Evolutionary conservation across 2,888 invertebrate genomes (phyloP), one percentile per base, ranked within the genome.

Genomic region (Vannuccia rotundouncinata): DNA sequence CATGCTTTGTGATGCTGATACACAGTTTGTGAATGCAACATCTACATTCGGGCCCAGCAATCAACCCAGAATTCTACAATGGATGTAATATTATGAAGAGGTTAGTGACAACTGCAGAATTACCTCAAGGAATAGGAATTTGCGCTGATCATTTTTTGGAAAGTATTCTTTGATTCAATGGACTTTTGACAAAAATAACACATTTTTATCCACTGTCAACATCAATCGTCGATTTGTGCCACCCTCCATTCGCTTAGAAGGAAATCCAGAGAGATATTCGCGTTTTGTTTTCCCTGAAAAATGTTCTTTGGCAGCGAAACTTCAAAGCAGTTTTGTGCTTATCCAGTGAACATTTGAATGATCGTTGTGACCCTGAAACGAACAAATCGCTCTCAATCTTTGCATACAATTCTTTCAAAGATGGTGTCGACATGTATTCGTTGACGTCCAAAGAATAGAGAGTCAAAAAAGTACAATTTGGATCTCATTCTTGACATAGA

Each of bases 201-300:
- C 66, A 66, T 66, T 66, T 66, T 66, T 66, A 66, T 66, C 66
- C 66, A 66, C 66, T 66, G 66, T 66, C 10, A 66, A 66, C 66
- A 66, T 66, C 66, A 66, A 66, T 66, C 22, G 66, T 66, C 66
- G 66, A 66, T 66, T 66, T 66, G 22, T 66, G 66, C 66, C 66
- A 22, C 66, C 45, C 45, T 45, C 45, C 45, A 45, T 45, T 5
- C 17, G 45, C 45, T 45, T 45, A 45, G 45, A 45, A 45, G 45
- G 45, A 45, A 45, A 45, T 45, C 45, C 45, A 45, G 17, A 45
- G 45, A 45, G 45, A 45, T 45, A 45, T 45, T 45, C 45, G 45
- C 45, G 45, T 45, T 45, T 45, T 5, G 45, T 45, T 45, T 45
- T 45, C 45, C 5, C 45, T 45, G 45, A 45, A 45, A 45, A 45